Base-by-base conservation (phyloP, 1,140 invertebrate species). In the Chlorops oryzae region DNA sequence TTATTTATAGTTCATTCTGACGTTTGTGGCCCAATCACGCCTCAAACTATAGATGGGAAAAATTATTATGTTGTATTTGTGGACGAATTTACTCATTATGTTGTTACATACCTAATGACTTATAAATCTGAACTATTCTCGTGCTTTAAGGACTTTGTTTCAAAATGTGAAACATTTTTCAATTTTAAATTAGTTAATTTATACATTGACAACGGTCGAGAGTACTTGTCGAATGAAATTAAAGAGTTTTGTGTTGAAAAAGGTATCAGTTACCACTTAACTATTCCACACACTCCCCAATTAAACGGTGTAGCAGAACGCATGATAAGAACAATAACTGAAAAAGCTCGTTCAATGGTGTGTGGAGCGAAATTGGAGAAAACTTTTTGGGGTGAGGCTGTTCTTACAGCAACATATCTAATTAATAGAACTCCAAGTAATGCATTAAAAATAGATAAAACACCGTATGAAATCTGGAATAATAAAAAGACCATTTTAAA, bases 301-400 rank as follows among this genome's bases (percentile, higher is more conserved):
- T 58, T 67, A 60, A 79, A 80, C 70, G 72, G 75, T 54, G 64
- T 76, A 5, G 59, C 74, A 20, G 76, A 80, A 57, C 55, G 76
- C 28, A 70, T 74, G 57, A 71, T 70, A 48, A 47, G 66, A 23
- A 73, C 72, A n/a, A 59, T 76, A 22, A 72, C 61, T 15, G 73
- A 74, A 63, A 75, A 64, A 52, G 65, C 69, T 21, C 59, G 70
- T 45, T 27, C 63, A 22, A 70, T 75, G 60, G 23, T 79, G 50
- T 45, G 24, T 21, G 63, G 57, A 49, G 50, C 70, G n/a, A 40
- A 57, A 20, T 55, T 64, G 35, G 21, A 52, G 45, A 66, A 63
- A 48, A 22, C 27, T 20, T 66, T 71, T 49, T 75, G 71, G 71
- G 65, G 63, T 28, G 61, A 75, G 54, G 65, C 73, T 40, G 55